A percentile compares a stretch with the other conserved stretches of the same genome.
Conservation (phyloP, 1,140 invertebrate genomes). For the Drosophila sp. region DNA sequence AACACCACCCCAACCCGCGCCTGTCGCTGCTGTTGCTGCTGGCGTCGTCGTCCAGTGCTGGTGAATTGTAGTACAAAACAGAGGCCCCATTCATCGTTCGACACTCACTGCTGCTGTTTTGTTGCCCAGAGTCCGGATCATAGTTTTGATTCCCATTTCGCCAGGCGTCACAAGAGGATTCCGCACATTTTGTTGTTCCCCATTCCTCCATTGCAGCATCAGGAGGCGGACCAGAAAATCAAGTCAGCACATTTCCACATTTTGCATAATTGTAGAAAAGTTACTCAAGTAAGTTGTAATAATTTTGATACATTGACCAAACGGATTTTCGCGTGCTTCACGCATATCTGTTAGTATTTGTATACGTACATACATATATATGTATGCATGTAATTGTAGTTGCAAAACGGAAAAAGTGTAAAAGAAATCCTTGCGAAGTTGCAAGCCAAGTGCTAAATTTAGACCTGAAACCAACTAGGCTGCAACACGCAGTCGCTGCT, state of each 20-base stretch:
- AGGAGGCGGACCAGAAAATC: neutral
- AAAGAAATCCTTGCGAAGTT: slow-evolving; percentile 68
- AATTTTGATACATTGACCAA: slow-evolving; percentile 32
- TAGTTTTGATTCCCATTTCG: slow-evolving; percentile 56
- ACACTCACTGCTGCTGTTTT: slow-evolving; percentile 66
- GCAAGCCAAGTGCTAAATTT: slow-evolving; percentile 80
- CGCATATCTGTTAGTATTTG: slow-evolving; percentile 11
- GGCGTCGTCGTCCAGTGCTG: slow-evolving; percentile 22
- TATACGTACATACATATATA: too few species aligned
- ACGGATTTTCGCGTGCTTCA: slow-evolving; percentile 40
- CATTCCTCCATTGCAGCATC: slow-evolving; percentile 10
- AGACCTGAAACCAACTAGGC: slow-evolving; percentile 77
- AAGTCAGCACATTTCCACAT: slow-evolving; percentile 10
- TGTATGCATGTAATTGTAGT: slow-evolving; percentile 25
- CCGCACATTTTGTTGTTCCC: slow-evolving; percentile 30
- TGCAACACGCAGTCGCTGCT: slow-evolving; percentile 68
- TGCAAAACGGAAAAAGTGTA: slow-evolving; percentile 41
- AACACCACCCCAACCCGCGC: slow-evolving; percentile 45
- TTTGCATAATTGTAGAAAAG: slow-evolving; percentile 45
- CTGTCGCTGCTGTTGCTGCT: slow-evolving; percentile 34
- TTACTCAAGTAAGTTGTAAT: slow-evolving; percentile 65
- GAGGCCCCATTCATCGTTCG: slow-evolving; percentile 73
- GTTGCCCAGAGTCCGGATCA: slow-evolving; percentile 47
- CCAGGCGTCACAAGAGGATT: slow-evolving; percentile 31
- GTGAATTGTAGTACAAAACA: slow-evolving; percentile 67